Conservation (phyloP, 1,140 invertebrate species). For the Schlechtendalia chinensis region DNA sequence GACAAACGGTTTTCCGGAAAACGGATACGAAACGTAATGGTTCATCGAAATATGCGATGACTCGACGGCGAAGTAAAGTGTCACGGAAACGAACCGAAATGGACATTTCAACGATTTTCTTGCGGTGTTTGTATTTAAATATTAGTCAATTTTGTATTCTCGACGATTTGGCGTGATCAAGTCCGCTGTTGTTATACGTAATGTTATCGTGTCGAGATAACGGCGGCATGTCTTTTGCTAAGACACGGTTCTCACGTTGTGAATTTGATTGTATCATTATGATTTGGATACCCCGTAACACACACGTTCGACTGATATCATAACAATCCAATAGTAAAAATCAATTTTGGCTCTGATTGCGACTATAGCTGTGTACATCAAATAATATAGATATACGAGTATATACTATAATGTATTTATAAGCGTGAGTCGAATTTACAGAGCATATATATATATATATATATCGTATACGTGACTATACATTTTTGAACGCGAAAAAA, state of each 20-base stretch:
- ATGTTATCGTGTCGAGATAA: background rate
- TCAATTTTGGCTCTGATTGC: slow-evolving; percentile 10
- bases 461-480: slow-evolving; percentile 1
- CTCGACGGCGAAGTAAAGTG: too few relatives aligned
- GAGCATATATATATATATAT: too few relatives aligned
- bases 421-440: background rate
- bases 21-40: too few relatives aligned
- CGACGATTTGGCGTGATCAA: background rate
- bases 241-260: slow-evolving; percentile 16
- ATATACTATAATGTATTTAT: too few relatives aligned
- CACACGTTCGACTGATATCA: background rate
- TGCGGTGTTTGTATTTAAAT: too few relatives aligned
- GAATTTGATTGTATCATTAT: background rate
- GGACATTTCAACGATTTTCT: too few relatives aligned
- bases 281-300: background rate
- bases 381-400: too few relatives aligned
- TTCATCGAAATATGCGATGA: too few relatives aligned
- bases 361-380: background rate
- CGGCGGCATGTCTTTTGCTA: slow-evolving; percentile 9
- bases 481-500: slow-evolving; percentile 8
- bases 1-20: too few relatives aligned
- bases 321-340: background rate
- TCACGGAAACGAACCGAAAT: too few relatives aligned
- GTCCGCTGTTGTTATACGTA: background rate
- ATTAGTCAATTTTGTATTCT: background rate